Evolutionary conservation across 2,113 vertebrate species (phyloP).

Genomic region (Typhlomys cinereus): DNA sequence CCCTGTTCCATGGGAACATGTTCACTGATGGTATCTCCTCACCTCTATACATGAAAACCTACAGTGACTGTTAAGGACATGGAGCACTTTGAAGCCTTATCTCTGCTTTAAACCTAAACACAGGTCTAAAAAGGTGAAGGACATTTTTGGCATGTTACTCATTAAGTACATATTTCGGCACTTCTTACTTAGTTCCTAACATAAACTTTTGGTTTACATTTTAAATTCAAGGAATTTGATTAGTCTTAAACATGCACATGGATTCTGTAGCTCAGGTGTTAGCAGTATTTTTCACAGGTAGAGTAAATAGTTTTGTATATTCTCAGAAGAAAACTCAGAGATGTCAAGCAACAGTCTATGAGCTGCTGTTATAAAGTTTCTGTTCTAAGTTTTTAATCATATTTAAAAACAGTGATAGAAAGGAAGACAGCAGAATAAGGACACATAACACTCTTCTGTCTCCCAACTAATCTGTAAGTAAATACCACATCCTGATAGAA

Average conservation of each 20-base stretch:
- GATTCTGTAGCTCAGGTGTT: neutral
- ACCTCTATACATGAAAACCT: neutral
- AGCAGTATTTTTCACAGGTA: neutral
- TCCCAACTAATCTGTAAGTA: neutral
- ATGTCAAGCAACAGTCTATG: neutral
- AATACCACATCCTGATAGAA: neutral
- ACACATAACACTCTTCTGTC: neutral
- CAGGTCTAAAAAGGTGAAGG: neutral
- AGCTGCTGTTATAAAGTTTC: neutral
- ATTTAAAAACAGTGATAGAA: neutral
- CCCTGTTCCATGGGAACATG: neutral
- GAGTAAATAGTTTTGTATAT: neutral
- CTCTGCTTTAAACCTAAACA: neutral
- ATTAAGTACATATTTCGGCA: neutral
- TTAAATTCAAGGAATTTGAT: neutral
- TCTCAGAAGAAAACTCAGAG: conserved; percentile 9
- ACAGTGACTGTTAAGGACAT: neutral
- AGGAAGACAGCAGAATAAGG: neutral
- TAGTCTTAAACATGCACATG: neutral
- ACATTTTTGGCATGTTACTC: neutral
- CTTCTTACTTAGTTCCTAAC: neutral
- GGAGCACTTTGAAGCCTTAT: neutral
- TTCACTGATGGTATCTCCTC: neutral
- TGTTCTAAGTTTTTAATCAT: neutral
- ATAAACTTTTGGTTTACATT: neutral